These are phyloP conservation scores for Carollia perspicillata DNA, from an alignment of 2,113 vertebrate genomes.

Conservation along the genomic window DNA sequence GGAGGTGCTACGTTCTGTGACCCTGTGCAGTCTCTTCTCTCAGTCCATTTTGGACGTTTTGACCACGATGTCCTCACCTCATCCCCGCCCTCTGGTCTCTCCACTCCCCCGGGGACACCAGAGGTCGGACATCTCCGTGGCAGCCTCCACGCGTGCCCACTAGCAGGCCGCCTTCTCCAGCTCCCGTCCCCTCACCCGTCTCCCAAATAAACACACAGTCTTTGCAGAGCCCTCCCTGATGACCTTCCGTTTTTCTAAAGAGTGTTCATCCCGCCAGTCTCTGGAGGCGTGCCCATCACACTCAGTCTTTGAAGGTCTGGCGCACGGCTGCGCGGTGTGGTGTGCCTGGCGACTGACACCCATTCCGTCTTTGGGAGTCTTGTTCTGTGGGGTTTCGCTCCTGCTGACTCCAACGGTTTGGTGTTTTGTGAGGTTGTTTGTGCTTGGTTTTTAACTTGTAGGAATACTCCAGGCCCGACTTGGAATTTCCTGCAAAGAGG, in stretches of 20 bases:
- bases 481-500: neutral
- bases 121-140: neutral
- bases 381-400: neutral
- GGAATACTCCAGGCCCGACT: neutral
- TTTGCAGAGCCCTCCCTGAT: neutral
- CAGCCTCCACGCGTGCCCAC: too few relatives aligned
- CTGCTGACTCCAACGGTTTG: neutral
- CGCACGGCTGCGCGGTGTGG: neutral
- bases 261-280: neutral
- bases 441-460: too few relatives aligned
- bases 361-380: neutral
- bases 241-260: neutral
- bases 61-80: neutral
- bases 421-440: neutral
- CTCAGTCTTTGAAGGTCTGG: neutral
- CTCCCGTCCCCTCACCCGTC: neutral
- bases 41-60: neutral
- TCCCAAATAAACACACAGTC: neutral
- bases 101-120: neutral
- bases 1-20: neutral
- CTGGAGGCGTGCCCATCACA: neutral
- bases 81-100: neutral
- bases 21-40: neutral
- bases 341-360: rapidly evolving
- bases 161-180: neutral